A percentile compares a stretch with the other conserved stretches of the same genome.
These are phyloP conservation scores for Pemphigus obesinymphae DNA, from an alignment of 1,140 invertebrate species.

Conservation along the genomic window DNA sequence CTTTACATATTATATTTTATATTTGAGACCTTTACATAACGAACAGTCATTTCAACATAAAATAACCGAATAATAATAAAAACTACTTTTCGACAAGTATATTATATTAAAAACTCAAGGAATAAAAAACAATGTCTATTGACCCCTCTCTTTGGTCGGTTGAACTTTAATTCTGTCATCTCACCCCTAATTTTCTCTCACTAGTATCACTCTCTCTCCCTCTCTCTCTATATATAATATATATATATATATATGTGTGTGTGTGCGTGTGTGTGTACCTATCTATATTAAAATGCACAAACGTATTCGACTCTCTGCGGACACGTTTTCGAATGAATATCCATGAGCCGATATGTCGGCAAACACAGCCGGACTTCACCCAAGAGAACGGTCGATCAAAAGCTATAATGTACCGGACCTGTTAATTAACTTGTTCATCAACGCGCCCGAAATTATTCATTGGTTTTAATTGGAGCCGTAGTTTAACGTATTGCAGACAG, in stretches of 20 bases:
- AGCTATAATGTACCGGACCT: not conserved
- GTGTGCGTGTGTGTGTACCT: not conserved
- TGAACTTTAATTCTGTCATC: no score
- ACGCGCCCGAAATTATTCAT: constrained; percentile 31
- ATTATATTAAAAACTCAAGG: no score
- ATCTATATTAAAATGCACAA: not conserved
- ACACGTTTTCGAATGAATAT: constrained; percentile 28
- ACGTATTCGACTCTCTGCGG: not conserved
- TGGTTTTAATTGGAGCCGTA: not conserved
- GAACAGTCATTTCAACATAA: no score
- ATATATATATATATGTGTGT: no score
- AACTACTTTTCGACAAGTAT: no score
- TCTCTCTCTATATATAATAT: not conserved
- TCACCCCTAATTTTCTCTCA: no score
- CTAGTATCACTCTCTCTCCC: no score
- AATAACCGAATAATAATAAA: no score
- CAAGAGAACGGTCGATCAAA: constrained; percentile 14
- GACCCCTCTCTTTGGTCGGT: no score
- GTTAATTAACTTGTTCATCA: constrained; percentile 40
- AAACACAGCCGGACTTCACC: constrained; percentile 19
- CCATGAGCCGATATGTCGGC: constrained; percentile 18
- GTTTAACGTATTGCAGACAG: not conserved
- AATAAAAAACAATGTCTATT: no score
- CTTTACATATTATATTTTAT: no score
- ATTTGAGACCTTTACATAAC: no score